Evolutionary conservation across 2,888 invertebrate genomes (phyloP).

Genomic region (Meteorus colon): DNA sequence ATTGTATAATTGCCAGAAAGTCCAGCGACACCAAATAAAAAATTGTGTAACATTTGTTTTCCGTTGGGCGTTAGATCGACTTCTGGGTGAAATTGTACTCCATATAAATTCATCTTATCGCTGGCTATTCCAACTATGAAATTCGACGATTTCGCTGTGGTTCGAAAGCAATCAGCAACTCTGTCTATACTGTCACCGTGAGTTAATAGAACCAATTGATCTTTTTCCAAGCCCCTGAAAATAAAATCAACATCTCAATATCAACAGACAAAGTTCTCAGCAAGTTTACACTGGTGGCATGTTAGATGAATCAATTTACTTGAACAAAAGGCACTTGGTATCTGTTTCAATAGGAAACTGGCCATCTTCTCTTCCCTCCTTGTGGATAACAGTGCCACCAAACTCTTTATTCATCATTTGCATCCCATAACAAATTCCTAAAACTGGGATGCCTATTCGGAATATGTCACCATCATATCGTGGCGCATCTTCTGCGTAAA

Average conservation of each 20-base stretch:
- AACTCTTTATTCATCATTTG: conserved; percentile 99
- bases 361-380: conserved; percentile 94
- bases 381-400: conserved; percentile 91
- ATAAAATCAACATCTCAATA: neutral
- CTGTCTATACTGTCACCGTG: conserved; percentile 98
- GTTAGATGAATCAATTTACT: conserved; percentile 77
- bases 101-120: conserved; percentile 92
- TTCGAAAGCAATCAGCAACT: conserved; percentile 90
- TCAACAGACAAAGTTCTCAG: no score
- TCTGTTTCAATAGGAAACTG: conserved; percentile 93
- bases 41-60: conserved; percentile 93
- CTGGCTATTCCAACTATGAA: conserved; percentile 93
- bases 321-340: conserved; percentile 91
- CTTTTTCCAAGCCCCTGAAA: conserved; percentile 86
- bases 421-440: conserved; percentile 99
- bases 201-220: conserved; percentile 93
- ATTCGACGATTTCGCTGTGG: conserved; percentile 88
- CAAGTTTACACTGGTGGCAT: neutral
- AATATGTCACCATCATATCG: conserved; percentile 97
- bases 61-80: conserved; percentile 96
- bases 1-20: conserved; percentile 92
- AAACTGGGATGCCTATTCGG: conserved; percentile 93
- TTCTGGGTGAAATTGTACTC: conserved; percentile 99
- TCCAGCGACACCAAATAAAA: conserved; percentile 93
- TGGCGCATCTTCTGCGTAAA: conserved; percentile 95